phyloP scores from a whole-genome alignment of 1,140 invertebrate species.

The Panulirus ornatus region DNA sequence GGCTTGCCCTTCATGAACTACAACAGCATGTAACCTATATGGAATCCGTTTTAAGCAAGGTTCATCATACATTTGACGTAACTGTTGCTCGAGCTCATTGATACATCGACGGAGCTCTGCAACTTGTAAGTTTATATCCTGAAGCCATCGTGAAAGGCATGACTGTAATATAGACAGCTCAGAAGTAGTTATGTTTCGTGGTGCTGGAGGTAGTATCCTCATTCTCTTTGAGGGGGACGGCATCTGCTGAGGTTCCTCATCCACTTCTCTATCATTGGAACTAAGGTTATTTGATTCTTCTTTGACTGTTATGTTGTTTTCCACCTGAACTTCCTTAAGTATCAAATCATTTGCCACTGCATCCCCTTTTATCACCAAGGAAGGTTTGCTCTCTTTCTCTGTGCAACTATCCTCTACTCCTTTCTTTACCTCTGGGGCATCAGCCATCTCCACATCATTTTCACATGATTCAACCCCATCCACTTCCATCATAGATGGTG shows the following conservation, averaged over 20 bases:
- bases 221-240: constrained; percentile 59
- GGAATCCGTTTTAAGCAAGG: constrained; percentile 78
- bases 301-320: neutral
- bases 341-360: neutral
- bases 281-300: constrained; percentile 32
- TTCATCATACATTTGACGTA: constrained; percentile 79
- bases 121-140: constrained; percentile 78
- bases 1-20: constrained; percentile 81
- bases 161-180: constrained; percentile 76
- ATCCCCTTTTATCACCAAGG: constrained; percentile 1
- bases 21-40: constrained; percentile 80
- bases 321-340: constrained; percentile 20
- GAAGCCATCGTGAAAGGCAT: constrained; percentile 79
- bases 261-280: constrained; percentile 11
- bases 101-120: constrained; percentile 79
- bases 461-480: constrained; percentile 51
- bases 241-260: constrained; percentile 51
- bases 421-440: constrained; percentile 23
- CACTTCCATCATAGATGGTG: constrained; percentile 60
- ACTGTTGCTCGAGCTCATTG: constrained; percentile 77
- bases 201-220: constrained; percentile 64
- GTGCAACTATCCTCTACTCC: neutral
- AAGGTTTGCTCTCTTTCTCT: neutral
- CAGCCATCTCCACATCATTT: constrained; percentile 72
- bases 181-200: constrained; percentile 53